Evolutionary conservation across 2,888 invertebrate genomes (phyloP), one percentile per base, ranked within the genome.

Genomic region (Sipunculus nudus): DNA sequence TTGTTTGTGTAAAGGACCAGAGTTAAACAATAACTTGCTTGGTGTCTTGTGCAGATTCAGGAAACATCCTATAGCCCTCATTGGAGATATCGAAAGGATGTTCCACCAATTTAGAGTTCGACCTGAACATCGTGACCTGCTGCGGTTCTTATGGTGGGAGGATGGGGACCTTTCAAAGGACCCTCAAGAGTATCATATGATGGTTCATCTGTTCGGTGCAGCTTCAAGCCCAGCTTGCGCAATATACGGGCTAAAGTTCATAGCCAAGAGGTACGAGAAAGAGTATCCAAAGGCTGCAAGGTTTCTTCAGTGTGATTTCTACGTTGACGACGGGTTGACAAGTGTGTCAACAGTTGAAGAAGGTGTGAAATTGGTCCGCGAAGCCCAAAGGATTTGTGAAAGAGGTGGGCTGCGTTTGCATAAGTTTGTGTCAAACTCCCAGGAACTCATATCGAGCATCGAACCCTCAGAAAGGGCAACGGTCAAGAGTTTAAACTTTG

Each of bases 21-120:
- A 65, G 23, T 10, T 65, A 28, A 65, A 49, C 2, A 65, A 65
- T 29, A 38, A 25, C 1, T 40, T 68, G 6, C 21, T 56, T 6
- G 52, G 61, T 25, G 60, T 62, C 3, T 41, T 65, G 10, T 35
- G 38, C 16, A 26, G 61, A n/a, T 68, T 63, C 28, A 26, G 61
- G 6, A 4, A 65, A 13, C 53, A 63, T 21, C 31, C 40, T 19
- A 19, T 64, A 13, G 62, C 66, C 5, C n/a, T 65, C 16, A 48
- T 53, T 8, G 54, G 63, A 23, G 65, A 67, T 38, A 55, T 69
- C n/a, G 63, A 67, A 40, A 25, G 35, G 2, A 69, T 69, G 62
- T 67, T 64, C 49, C 55, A 62, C 23, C 53, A 59, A 23, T 54
- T 66, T 25, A n/a, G 6, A 1, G 65, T 69, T 0, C 13, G 38